These are phyloP conservation scores for Naso thynnoides DNA, from an alignment of 2,797 vertebrate genomes.

Conservation along the genomic window DNA sequence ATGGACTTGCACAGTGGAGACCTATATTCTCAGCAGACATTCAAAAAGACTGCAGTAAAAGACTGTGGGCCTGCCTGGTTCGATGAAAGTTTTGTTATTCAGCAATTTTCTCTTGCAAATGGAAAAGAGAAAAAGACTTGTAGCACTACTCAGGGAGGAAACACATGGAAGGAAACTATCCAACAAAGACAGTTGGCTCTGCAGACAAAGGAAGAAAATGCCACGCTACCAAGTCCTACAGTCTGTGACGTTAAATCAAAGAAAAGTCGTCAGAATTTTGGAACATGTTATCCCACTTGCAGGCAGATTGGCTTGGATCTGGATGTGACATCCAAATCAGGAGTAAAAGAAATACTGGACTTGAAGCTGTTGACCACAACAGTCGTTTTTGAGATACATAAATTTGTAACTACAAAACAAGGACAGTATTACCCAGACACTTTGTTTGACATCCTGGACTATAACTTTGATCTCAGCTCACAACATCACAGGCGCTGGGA, in stretches of 20 bases:
- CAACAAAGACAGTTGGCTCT: conserved; percentile 30
- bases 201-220: conserved; percentile 22
- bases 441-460: conserved; percentile 42
- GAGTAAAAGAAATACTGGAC: conserved; percentile 20
- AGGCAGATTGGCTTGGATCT: conserved; percentile 31
- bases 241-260: too few species aligned
- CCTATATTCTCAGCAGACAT: neutral
- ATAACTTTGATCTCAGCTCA: conserved; percentile 54
- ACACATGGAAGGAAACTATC: neutral
- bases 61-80: neutral
- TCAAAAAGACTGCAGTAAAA: accelerated
- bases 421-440: neutral
- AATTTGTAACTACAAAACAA: neutral
- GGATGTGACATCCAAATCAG: conserved; percentile 14
- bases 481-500: conserved; percentile 32
- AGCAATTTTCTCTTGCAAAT: too few species aligned
- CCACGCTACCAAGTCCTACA: neutral
- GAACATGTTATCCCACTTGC: neutral
- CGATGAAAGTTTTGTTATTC: conserved; percentile 18
- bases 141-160: neutral
- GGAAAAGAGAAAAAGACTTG: neutral
- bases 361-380: conserved; percentile 22
- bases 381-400: conserved; percentile 36
- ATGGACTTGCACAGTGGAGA: neutral
- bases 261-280: accelerated